Evolutionary conservation across 2,113 vertebrate genomes (phyloP), one percentile per base, ranked within the genome.

Genomic region (Bufo gargarizans): DNA sequence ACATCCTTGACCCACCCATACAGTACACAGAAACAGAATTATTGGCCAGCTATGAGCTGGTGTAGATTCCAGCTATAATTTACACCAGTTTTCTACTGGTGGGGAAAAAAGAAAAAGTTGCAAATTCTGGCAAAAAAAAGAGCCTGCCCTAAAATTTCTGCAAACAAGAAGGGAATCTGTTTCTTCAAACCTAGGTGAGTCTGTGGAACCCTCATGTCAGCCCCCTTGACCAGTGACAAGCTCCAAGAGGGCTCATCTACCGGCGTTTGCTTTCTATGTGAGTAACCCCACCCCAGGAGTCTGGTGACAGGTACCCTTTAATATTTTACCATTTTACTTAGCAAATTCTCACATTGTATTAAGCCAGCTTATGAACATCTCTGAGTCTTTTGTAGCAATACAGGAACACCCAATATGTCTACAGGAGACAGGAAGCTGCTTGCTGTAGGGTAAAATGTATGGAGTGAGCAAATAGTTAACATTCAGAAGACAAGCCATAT

Each of bases 401-500:
- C 43, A 82, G 43, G 45, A 19, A 19, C 43, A 47, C 59, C 58
- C 59, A 63, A 19, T 49, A 65, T 63, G 20, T 6, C 33, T n/a
- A 49, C 45, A 67, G 19, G 63, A 14, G 81, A 83, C 43, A 47
- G 61, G 20, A 22, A 3, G 47, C 49, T 53, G 81, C 47, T 53
- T 22, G 61, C 45, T 22, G 17, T 20, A 82, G 58, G 17, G 45
- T 63, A 63, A 82, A 61, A 82, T 82, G 45, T 53, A 13, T 20
- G 22, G 49, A 83, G 71, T 20, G 78, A 20, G 81, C 45, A 33
- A 65, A 84, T 76, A 56, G 72, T 84, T 84, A 84, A 88, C 58
- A 77, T 88, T 88, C 4, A 77, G 19, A 61, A 63, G 63, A 43
- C 53, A 59, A 50, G 19, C 58, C 22, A 8, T 43, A 77, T 50